Conservation (phyloP, 2,797 vertebrate genomes). For the Paramormyrops hopkinsi region DNA sequence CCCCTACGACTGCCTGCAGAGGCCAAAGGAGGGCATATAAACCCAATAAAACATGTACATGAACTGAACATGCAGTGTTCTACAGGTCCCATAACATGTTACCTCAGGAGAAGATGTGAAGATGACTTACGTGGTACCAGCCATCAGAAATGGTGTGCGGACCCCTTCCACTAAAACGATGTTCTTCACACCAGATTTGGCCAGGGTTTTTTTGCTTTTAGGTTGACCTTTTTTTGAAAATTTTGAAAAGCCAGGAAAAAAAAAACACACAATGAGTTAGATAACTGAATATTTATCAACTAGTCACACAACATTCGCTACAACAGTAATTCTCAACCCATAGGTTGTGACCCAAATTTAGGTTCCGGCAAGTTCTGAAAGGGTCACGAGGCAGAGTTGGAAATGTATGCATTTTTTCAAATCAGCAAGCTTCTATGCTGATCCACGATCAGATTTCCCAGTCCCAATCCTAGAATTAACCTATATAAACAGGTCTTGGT, state of each 20-base stretch:
- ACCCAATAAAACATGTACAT: not conserved
- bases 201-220: constrained; percentile 81
- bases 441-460: not conserved
- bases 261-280: not conserved
- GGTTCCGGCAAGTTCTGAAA: not conserved
- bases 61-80: not conserved
- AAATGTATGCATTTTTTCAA: not conserved
- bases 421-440: not conserved
- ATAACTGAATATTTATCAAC: not conserved
- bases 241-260: not conserved
- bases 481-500: too few species aligned
- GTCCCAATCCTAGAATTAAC: too few species aligned
- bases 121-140: constrained; percentile 81
- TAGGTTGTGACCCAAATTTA: not conserved
- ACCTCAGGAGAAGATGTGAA: not conserved
- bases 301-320: not conserved
- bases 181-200: constrained; percentile 78
- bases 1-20: not conserved
- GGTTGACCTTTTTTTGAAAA: constrained; percentile 57
- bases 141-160: constrained; percentile 80
- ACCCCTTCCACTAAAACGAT: constrained; percentile 90
- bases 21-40: not conserved
- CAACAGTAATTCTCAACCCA: not conserved
- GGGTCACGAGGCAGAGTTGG: not conserved
- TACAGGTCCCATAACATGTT: not conserved